phyloP scores from a whole-genome alignment of 1,140 invertebrate genomes.

The Metaphire vulgaris region DNA sequence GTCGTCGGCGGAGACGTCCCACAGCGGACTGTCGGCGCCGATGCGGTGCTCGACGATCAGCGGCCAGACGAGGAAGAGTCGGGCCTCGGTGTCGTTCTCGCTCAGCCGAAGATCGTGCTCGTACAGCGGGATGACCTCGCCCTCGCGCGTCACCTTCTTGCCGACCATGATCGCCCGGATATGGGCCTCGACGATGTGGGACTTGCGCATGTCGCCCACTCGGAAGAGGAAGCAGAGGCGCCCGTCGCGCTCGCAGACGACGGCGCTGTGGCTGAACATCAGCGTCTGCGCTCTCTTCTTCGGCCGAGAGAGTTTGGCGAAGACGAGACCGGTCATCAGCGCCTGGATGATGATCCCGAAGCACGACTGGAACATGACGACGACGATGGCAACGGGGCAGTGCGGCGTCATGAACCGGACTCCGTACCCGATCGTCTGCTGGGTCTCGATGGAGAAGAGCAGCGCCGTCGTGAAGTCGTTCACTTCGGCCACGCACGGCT shows the following conservation, averaged over 20 bases:
- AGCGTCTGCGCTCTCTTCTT: conserved; percentile 31
- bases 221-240: conserved; percentile 63
- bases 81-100: not conserved
- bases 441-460: too few species aligned
- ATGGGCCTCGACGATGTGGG: conserved; percentile 79
- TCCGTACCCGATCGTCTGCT: conserved; percentile 50
- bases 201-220: conserved; percentile 62
- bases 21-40: conserved; percentile 28
- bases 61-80: conserved; percentile 10
- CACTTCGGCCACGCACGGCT: conserved; percentile 36
- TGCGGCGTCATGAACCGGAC: conserved; percentile 61
- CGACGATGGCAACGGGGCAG: conserved; percentile 11
- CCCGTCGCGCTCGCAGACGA: conserved; percentile 60
- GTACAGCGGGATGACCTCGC: conserved; percentile 17
- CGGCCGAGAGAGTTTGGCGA: conserved; percentile 28
- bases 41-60: not conserved
- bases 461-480: conserved; percentile 49
- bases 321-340: conserved; percentile 30
- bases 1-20: conserved; percentile 26
- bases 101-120: conserved; percentile 1
- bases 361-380: conserved; percentile 27
- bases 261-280: conserved; percentile 34
- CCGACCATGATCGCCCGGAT: conserved; percentile 68
- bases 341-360: conserved; percentile 31
- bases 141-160: conserved; percentile 8